These are phyloP conservation scores for Sesia bembeciformis DNA, from an alignment of 2,888 invertebrate species.

Conservation along the genomic window DNA sequence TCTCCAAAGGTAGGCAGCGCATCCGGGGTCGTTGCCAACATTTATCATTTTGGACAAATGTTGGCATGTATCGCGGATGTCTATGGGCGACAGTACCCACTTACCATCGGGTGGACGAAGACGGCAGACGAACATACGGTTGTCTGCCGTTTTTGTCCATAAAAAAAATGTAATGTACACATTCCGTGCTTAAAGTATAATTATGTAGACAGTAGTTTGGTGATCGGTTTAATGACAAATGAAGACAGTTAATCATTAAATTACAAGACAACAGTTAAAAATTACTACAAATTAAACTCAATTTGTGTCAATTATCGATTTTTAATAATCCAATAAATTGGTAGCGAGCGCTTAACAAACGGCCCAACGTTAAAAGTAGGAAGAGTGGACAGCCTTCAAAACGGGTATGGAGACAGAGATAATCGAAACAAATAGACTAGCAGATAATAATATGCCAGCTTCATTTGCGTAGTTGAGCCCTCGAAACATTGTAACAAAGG, in stretches of 20 bases:
- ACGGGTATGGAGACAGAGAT: conserved; percentile 12
- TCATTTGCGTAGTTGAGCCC: conserved; percentile 10
- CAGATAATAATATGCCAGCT: conserved; percentile 12
- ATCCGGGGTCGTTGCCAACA: too few relatives aligned
- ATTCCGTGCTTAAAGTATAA: too few relatives aligned
- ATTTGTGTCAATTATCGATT: conserved; percentile 36
- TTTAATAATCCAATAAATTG: conserved; percentile 28
- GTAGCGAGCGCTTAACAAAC: conserved; percentile 15
- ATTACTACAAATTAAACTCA: conserved; percentile 17
- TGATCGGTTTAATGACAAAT: not conserved
- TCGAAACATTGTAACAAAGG: conserved; percentile 10
- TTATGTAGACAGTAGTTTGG: too few relatives aligned
- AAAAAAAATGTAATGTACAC: too few relatives aligned
- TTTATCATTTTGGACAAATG: too few relatives aligned
- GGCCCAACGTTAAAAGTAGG: conserved; percentile 19
- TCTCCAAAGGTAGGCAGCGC: too few relatives aligned
- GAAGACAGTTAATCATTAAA: not conserved
- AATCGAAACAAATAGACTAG: conserved; percentile 22
- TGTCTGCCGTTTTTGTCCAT: too few relatives aligned
- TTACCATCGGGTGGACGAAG: too few relatives aligned
- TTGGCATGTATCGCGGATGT: too few relatives aligned
- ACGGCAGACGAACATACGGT: too few relatives aligned
- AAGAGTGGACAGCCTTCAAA: conserved; percentile 24
- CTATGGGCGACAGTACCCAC: too few relatives aligned
- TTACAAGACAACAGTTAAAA: conserved; percentile 2